Evolutionary conservation across 2,888 invertebrate species (phyloP).

Genomic region (Hydropsyche betteni): DNA sequence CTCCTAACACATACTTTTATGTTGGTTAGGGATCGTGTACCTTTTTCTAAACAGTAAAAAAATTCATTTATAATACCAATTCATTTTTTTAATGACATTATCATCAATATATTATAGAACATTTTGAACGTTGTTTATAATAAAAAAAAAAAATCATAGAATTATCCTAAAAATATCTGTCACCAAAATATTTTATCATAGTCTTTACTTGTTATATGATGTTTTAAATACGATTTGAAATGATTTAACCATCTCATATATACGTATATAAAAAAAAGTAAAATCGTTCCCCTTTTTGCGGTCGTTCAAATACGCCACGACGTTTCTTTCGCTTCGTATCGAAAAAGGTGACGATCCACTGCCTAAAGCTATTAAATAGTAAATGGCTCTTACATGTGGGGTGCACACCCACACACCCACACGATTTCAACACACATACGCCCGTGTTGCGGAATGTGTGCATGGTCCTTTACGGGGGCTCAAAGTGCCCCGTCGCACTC

Average conservation of each 20-base stretch:
- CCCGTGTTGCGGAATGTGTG: not conserved
- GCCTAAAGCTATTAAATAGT: conserved; percentile 19
- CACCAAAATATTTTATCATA: too few relatives aligned
- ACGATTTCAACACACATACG: not conserved
- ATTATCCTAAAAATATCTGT: too few relatives aligned
- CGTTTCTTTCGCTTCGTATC: not conserved
- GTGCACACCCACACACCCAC: not conserved
- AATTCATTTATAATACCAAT: not conserved
- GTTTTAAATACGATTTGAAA: too few relatives aligned
- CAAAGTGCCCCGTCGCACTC: conserved; percentile 13
- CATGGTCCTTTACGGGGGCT: conserved; percentile 14
- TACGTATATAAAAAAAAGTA: too few relatives aligned
- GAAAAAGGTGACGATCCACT: not conserved
- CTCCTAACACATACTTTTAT: conserved; percentile 27
- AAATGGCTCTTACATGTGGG: conserved; percentile 18
- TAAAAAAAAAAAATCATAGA: too few relatives aligned
- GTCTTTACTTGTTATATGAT: too few relatives aligned
- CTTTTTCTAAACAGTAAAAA: not conserved
- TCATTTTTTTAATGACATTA: not conserved
- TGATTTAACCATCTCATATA: too few relatives aligned
- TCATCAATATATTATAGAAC: not conserved
- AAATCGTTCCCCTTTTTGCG: too few relatives aligned
- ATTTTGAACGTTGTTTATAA: too few relatives aligned
- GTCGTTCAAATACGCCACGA: not conserved
- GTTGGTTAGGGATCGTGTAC: not conserved